phyloP scores from a whole-genome alignment of 2,888 invertebrate species.

The Clitarchus hookeri region DNA sequence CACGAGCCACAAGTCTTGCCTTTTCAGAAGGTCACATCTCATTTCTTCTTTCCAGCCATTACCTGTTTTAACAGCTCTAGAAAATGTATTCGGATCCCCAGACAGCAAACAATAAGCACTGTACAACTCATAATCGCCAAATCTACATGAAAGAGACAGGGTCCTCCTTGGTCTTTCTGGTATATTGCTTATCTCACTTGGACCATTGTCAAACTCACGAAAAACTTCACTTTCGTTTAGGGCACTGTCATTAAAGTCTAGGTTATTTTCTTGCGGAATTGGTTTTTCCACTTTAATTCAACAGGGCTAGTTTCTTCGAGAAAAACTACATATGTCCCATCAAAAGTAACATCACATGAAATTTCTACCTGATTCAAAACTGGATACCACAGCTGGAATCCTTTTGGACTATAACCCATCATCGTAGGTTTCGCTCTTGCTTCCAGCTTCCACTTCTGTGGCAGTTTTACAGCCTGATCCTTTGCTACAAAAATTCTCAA shows the following conservation, averaged over 20 bases:
- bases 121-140: not conserved
- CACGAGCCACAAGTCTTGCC: too few species aligned
- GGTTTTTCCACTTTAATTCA: not conserved
- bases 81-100: not conserved
- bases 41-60: too few species aligned
- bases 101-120: not conserved
- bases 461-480: not conserved
- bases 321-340: not conserved
- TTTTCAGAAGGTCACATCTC: too few species aligned
- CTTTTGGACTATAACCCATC: not conserved
- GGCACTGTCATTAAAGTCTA: too few species aligned
- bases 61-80: too few species aligned
- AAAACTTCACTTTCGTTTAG: not conserved
- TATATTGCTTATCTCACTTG: not conserved
- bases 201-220: not conserved
- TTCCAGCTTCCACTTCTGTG: not conserved
- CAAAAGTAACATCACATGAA: constrained; percentile 2
- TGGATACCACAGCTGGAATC: not conserved
- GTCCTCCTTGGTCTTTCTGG: not conserved
- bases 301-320: not conserved
- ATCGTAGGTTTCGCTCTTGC: not conserved
- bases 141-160: not conserved
- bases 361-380: not conserved
- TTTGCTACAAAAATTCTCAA: not conserved
- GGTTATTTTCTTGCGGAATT: not conserved